Base-by-base conservation (phyloP, 92 coral and sea anemone genomes). In the Epizoanthus rinbou region DNA sequence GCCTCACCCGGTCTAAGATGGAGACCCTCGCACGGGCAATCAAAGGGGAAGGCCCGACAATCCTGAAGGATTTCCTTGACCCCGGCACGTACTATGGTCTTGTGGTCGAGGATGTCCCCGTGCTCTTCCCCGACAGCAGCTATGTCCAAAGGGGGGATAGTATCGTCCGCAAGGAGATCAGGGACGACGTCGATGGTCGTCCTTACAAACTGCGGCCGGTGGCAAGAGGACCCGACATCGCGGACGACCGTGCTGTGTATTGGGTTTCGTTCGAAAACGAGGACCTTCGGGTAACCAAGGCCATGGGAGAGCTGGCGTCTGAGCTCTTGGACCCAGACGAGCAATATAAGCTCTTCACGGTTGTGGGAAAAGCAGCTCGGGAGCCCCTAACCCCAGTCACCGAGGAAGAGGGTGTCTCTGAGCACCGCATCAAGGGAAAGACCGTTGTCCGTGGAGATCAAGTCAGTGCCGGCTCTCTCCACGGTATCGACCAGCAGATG, bases 371-470 rank as follows among this genome's bases (percentile, higher is more conserved):
- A 31, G 73, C 74, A 8, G 15, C 73, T 24, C 39, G 7, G 33
- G 88, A 85, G 57, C 88, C 88, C n/a, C 67, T 85, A 4, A 84
- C 88, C n/a, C 84, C 76, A 39, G 63, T 85, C 17, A 39, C 88
- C 0, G 88, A 85, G 70, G 88, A 64, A 67, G 84, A 60, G 17
- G 84, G 84, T 25, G 33, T 43, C 66, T 85, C 84, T 6, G 84
- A 75, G 75, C 76, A 75, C 43, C 65, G 54, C 21, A 75, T 76
- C 18, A 47, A 58, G 31, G 88, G 88, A 19, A 47, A 57, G 3
- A 24, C 50, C 57, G 84, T 76, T 1, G 53, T 16, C 3, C 70
- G 85, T 16, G 84, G 89, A 4, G 89, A 79, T 53, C 22, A 79
- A 52, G 43, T 86, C 59, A 57, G 52, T 9, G 39, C 23, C 59